Evolutionary conservation across 2,888 invertebrate genomes (phyloP), one percentile per base, ranked within the genome.

Genomic region (Oscheius sp.): DNA sequence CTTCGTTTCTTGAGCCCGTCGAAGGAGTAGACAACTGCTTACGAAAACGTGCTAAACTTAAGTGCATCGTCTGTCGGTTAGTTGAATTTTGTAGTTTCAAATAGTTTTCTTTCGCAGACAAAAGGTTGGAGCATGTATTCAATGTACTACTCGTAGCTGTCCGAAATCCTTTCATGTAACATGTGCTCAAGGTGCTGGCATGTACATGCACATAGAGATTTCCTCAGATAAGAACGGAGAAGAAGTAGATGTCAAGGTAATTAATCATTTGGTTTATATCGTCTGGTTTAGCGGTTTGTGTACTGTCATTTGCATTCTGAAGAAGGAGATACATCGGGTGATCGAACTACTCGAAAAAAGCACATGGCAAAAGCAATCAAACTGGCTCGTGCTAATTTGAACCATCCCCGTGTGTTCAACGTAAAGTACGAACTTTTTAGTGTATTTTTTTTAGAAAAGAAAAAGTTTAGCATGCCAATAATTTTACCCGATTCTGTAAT

Each of bases 121-220:
- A 51, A 79, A 79, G 42, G 48, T 51, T 32, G 81, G 81, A 9
- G 81, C 81, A 1, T 82, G 81, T 68, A 57, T 83, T 1, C 84
- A 84, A 63, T 84, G 84, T 55, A 82, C 81, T n/a, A 79, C 77
- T 32, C 37, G 80, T 10, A 90, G 90, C 83, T 91, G 91, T 85
- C 90, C 90, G 78, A 90, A 90, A 79, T 97, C 98, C 0, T 99
- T 99, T 91, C 99, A 99, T 90, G 99, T 99, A 2, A 99, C 99
- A 0, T 99, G 99, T 90, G 99, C 98, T 0, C 96, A 97, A 90
- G 95, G 90, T 78, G 96, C 96, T 35, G 95, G 93, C 0, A 91
- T 99, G 0, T 94, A 94, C 89, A 96, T 96, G 96, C 94, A 95
- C 88, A 75, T 81, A 1, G 21, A 47, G 11, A 51, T 73, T 1